A percentile compares a stretch with the other conserved stretches of the same genome.
Evolutionary conservation across 53 echinoderm and acorn worm genomes (phyloP).

Genomic region (Antedon mediterranea): DNA sequence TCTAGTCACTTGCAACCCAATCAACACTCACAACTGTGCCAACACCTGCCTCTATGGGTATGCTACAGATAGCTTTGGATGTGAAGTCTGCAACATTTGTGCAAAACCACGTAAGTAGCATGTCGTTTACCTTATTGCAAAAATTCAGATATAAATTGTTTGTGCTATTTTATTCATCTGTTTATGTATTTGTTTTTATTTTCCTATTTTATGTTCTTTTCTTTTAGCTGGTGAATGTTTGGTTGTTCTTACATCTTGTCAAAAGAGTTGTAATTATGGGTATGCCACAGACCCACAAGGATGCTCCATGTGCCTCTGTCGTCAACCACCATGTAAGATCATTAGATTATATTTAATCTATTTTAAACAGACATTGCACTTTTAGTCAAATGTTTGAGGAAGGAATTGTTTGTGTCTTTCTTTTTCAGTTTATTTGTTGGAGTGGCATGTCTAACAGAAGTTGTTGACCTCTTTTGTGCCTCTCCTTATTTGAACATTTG

Average conservation of each 20-base stretch:
- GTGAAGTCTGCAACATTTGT: conserved; percentile 11
- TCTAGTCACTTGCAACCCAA: conserved; percentile 13
- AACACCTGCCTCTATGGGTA: conserved; percentile 19
- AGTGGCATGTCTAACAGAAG: too few species aligned
- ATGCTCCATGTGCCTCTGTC: conserved; percentile 24
- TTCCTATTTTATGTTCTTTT: not conserved
- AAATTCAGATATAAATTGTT: too few species aligned
- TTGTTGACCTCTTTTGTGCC: too few species aligned
- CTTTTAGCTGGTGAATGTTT: not conserved
- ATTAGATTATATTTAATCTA: too few species aligned
- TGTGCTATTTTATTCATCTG: too few species aligned
- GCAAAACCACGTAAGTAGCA: conserved; percentile 3
- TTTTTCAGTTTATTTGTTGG: too few species aligned
- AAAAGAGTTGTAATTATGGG: conserved; percentile 16
- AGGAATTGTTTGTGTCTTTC: too few species aligned
- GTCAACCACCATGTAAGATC: conserved; percentile 1
- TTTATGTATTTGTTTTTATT: too few species aligned
- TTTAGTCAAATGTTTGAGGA: too few species aligned
- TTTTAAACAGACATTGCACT: too few species aligned
- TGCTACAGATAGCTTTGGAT: conserved; percentile 23
- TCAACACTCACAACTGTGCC: not conserved
- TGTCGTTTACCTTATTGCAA: too few species aligned
- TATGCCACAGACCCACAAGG: conserved; percentile 24
- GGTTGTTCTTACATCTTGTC: not conserved
- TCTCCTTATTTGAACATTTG: too few species aligned